Base-by-base conservation (phyloP, 1,140 invertebrate species). In the Pygmarrhopalites habei region DNA sequence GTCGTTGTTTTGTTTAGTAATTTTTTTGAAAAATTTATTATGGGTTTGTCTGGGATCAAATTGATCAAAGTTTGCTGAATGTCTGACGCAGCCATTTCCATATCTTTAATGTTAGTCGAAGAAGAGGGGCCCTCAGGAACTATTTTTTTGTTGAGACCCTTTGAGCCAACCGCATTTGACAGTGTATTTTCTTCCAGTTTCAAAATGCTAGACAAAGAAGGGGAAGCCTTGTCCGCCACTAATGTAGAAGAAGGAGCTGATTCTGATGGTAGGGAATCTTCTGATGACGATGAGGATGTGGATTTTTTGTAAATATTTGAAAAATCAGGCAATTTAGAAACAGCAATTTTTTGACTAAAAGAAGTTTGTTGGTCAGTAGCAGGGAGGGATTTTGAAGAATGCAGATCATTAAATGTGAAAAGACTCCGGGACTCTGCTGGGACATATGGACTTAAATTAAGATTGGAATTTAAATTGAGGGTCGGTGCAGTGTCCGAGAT, bases 321-420 rank as follows among this genome's bases (percentile, higher is more conserved):
- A 28, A 53, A 39, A 10, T 64, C 57, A 0, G 57, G 21, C 23
- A 56, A 23, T 35, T 66, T 66, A 1, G 53, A 23, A 15, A 62
- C 30, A n/a, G n/a, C n/a, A 32, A 67, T 63, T 44, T 60, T 62
- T 43, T 67, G 60, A 29, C 60, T 63, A 44, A 67, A 67, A n/a
- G 46, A 53, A n/a, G 46, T 21, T 10, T 57, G 15, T 28, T 53
- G 23, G 35, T 57, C 53, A 1, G 5, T 25, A 21, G 26, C 23
- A 12, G 30, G 17, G 53, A 52, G 46, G 3, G 53, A 39, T 63
- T 63, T 63, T 0, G 19, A 19, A 10, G 43, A 39, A 49, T 63
- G 46, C 15, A 57, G n/a, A 32, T 58, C 61, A 26, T 25, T n/a
- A 49, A 29, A 44, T 12, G 43, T 23, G 2, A 32, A 46, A 39